These are phyloP conservation scores for Xestia ashworthii DNA, from an alignment of 2,888 invertebrate genomes.

Conservation along the genomic window DNA sequence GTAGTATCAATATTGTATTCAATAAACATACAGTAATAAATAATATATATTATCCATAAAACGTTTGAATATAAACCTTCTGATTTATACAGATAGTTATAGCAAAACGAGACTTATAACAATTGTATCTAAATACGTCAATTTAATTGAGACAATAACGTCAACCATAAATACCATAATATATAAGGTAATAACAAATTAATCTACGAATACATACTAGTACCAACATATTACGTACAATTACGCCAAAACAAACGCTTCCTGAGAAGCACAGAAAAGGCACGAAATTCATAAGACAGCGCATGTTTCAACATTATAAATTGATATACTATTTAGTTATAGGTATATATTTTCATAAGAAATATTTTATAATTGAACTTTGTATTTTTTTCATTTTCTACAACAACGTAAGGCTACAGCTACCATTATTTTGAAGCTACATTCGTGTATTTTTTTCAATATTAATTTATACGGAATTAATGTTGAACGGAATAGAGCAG, in stretches of 20 bases:
- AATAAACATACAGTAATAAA: constrained; percentile 62
- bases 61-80: constrained; percentile 46
- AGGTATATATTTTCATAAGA: constrained; percentile 57
- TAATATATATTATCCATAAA: constrained; percentile 58
- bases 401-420: constrained; percentile 41
- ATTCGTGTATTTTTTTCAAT: constrained; percentile 2
- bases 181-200: constrained; percentile 66
- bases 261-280: constrained; percentile 85
- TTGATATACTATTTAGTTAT: constrained; percentile 63
- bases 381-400: constrained; percentile 26
- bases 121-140: constrained; percentile 64
- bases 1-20: constrained; percentile 59
- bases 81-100: constrained; percentile 48
- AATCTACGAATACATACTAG: constrained; percentile 61
- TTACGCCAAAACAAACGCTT: constrained; percentile 82
- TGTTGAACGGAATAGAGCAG: constrained; percentile 1
- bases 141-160: constrained; percentile 65
- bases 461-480: constrained; percentile 4
- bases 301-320: constrained; percentile 71
- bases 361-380: constrained; percentile 58
- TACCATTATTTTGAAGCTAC: constrained; percentile 41
- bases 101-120: constrained; percentile 57
- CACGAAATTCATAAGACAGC: constrained; percentile 90
- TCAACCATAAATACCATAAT: constrained; percentile 61
- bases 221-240: constrained; percentile 70